phyloP scores from a whole-genome alignment of 2,888 invertebrate species.

The Tetragonisca angustula region DNA sequence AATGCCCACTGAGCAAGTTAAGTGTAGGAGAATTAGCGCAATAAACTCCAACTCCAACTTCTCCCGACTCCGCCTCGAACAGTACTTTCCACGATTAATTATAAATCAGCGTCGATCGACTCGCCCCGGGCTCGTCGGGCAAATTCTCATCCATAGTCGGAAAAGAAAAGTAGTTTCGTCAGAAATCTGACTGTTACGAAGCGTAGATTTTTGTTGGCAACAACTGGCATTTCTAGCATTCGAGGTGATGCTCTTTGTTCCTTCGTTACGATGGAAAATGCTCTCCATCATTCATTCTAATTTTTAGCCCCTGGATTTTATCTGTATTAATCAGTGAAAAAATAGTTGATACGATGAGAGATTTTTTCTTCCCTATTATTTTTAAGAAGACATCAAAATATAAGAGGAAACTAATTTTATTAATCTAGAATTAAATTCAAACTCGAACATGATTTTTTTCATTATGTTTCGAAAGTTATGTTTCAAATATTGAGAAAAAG shows the following conservation, averaged over 20 bases:
- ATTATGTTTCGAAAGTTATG: too few species aligned
- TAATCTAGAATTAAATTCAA: too few species aligned
- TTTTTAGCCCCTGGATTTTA: too few species aligned
- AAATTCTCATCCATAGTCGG: slow-evolving; percentile 15
- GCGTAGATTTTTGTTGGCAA: background rate
- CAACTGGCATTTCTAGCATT: background rate
- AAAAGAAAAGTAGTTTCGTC: slow-evolving; percentile 6
- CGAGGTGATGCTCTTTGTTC: too few species aligned
- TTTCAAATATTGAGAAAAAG: too few species aligned
- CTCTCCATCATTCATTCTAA: too few species aligned
- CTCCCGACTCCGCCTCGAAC: slow-evolving; percentile 9
- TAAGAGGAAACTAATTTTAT: too few species aligned
- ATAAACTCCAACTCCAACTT: slow-evolving; percentile 27
- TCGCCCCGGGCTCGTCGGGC: background rate
- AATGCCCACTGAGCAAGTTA: slow-evolving; percentile 73
- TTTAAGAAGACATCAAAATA: too few species aligned
- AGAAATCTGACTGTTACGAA: background rate
- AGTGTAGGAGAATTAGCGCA: slow-evolving; percentile 44
- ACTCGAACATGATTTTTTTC: too few species aligned
- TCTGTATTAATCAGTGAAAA: too few species aligned
- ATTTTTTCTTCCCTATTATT: too few species aligned
- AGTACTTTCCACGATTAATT: slow-evolving; percentile 29
- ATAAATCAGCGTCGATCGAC: slow-evolving; percentile 13
- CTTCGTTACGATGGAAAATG: background rate
- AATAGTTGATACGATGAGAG: too few species aligned